A percentile compares a stretch with the other conserved stretches of the same genome.
Evolutionary conservation across 2,888 invertebrate genomes (phyloP).

Genomic region (Abrostola tripartita): DNA sequence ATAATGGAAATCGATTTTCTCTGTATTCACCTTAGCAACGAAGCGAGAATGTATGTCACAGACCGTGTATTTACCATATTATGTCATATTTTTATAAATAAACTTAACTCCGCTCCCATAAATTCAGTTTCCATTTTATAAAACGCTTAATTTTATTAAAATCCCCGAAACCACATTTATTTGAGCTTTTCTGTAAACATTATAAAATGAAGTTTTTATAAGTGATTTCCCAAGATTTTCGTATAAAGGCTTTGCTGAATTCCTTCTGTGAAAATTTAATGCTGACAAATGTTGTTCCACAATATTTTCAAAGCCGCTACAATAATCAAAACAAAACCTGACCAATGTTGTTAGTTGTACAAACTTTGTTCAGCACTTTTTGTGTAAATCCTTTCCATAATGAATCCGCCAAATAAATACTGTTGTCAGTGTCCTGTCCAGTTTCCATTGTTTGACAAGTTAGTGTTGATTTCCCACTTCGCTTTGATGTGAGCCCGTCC

Average conservation of each 20-base stretch:
- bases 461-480: constrained; percentile 74
- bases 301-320: background rate
- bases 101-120: too few species aligned
- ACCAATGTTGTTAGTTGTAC: constrained; percentile 16
- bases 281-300: background rate
- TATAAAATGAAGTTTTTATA: too few species aligned
- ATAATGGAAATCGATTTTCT: too few species aligned
- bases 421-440: constrained; percentile 30
- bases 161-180: too few species aligned
- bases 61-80: too few species aligned
- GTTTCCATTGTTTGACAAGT: constrained; percentile 69
- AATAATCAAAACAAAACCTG: constrained; percentile 10
- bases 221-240: too few species aligned
- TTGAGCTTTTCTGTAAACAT: too few species aligned
- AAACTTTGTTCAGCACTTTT: constrained; percentile 34
- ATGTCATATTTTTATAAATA: too few species aligned
- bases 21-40: too few species aligned
- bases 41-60: too few species aligned
- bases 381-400: constrained; percentile 41
- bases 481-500: constrained; percentile 81
- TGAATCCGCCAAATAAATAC: constrained; percentile 47
- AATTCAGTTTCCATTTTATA: too few species aligned
- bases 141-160: too few species aligned
- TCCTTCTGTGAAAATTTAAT: background rate
- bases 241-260: background rate